Evolutionary conservation across 1,140 invertebrate species (phyloP), one percentile per base, ranked within the genome.

Genomic region (Drosophila navojoa): DNA sequence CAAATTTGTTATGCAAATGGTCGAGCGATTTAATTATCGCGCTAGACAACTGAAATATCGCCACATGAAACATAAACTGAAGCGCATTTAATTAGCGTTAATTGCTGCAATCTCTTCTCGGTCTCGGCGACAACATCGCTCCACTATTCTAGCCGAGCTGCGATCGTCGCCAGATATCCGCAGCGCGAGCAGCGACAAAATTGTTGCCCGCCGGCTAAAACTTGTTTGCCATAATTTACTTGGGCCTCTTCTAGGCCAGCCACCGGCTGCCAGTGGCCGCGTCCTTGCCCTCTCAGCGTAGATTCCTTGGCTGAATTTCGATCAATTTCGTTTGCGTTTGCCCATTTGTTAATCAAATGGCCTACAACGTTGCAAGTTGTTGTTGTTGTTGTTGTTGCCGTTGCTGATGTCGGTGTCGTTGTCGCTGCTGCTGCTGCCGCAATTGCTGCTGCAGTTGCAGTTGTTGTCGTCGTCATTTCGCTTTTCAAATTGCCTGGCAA

Each of bases 151-250:
- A n/a, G 50, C 49, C 49, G 22, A 9, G 22, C 32, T 32, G 55
- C 81, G 55, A 69, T 73, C 71, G 61, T 11, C 25, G 29, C 35
- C 40, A 40, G 55, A 69, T 69, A 69, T 60, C 57, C 42, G 32
- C 49, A 58, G 64, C 50, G 42, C 16, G 32, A 35, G 49, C 77
- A 89, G 79, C 77, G 84, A 87, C 84, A 87, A 87, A 87, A 89
- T 89, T 89, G 84, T 76, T 89, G 84, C 85, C 84, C 85, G 85
- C 66, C 85, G 84, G 84, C 84, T 77, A 89, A 89, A 89, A 89
- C 84, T 89, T 89, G 84, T 89, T 89, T 89, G 84, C 84, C 77
- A 89, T 89, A 89, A 87, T 89, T 89, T 89, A 89, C 79, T 89
- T 87, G 75, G 82, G 75, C 74, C 59, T 76, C 11, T 57, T 13